Evolutionary conservation across 2,797 vertebrate species (phyloP).

Genomic region (Bufotes viridis): DNA sequence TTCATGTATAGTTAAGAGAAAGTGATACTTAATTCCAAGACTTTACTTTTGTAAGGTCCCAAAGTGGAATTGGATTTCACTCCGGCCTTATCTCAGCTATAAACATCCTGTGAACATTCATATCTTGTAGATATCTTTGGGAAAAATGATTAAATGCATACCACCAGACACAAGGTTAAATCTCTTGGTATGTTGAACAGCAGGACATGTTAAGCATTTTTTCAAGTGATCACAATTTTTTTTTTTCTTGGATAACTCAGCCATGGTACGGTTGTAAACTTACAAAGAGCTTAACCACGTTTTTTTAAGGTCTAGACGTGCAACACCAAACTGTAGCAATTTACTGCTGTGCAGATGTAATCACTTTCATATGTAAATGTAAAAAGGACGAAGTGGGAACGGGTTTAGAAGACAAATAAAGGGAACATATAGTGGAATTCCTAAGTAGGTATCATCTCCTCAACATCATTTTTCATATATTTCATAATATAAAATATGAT

Average conservation of each 20-base stretch:
- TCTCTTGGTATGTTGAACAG: conserved; percentile 39
- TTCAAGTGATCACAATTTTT: background rate
- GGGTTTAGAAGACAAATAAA: background rate
- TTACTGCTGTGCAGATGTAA: conserved; percentile 36
- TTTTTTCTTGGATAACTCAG: conserved; percentile 27
- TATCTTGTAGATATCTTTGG: conserved; percentile 73
- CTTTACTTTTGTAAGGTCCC: conserved; percentile 80
- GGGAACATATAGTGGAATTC: background rate
- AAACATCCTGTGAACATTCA: conserved; percentile 82
- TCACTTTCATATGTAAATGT: conserved; percentile 29
- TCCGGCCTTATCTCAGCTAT: conserved; percentile 76
- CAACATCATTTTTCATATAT: background rate
- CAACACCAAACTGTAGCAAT: conserved; percentile 31
- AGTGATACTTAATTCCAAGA: conserved; percentile 81
- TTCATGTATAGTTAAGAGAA: conserved; percentile 79
- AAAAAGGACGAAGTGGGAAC: background rate
- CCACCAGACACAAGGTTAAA: conserved; percentile 65
- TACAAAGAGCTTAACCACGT: conserved; percentile 2
- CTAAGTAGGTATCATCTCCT: background rate
- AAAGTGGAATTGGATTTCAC: conserved; percentile 76
- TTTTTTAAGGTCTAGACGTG: conserved; percentile 39
- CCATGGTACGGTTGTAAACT: conserved; percentile 16
- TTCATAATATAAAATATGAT: background rate
- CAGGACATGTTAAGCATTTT: conserved; percentile 41
- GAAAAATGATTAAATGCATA: conserved; percentile 73